A percentile compares a stretch with the other conserved stretches of the same genome.
Conservation (phyloP, 2,888 invertebrate species). For the Resseliella maxima region DNA sequence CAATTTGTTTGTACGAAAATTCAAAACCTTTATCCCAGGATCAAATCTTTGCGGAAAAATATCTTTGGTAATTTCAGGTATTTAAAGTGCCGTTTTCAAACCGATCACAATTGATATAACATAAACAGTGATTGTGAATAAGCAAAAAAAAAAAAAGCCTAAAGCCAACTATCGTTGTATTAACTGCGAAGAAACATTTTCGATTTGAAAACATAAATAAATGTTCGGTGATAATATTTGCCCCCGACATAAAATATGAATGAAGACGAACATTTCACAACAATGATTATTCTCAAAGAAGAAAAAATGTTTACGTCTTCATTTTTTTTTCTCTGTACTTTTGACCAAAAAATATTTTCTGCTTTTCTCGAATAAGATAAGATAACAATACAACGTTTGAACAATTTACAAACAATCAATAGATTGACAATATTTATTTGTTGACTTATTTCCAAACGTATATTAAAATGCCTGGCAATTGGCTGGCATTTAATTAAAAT, state of each 20-base stretch:
- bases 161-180: background rate
- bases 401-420: background rate
- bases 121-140: background rate
- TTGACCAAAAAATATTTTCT: slow-evolving; percentile 15
- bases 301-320: too few species aligned
- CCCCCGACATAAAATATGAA: background rate
- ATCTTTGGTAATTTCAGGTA: background rate
- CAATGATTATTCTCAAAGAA: background rate
- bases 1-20: slow-evolving; percentile 23
- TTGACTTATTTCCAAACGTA: background rate
- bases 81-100: background rate
- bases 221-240: background rate
- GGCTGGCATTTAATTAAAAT: too few species aligned
- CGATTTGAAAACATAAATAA: background rate
- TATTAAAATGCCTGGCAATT: too few species aligned
- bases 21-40: slow-evolving; percentile 12
- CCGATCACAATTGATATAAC: background rate
- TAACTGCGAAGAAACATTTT: background rate
- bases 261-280: background rate
- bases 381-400: background rate
- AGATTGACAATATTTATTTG: background rate
- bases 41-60: background rate
- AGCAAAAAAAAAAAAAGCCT: too few species aligned
- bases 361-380: background rate
- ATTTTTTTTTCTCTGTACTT: too few species aligned